Conservation (phyloP, 2,888 invertebrate species). For the Papilio gigon region DNA sequence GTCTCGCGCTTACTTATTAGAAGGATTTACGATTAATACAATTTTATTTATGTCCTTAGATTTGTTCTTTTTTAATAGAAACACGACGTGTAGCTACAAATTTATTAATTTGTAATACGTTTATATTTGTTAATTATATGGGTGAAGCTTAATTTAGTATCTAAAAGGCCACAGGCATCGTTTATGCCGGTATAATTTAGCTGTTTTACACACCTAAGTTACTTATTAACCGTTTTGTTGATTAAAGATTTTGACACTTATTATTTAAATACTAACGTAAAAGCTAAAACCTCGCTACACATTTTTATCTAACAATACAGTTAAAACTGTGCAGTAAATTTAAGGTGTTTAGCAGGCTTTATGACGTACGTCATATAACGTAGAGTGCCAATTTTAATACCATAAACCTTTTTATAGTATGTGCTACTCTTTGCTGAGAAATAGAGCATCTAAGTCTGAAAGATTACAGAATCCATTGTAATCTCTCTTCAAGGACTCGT, state of each 20-base stretch:
- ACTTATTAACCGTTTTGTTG: neutral
- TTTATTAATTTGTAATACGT: conserved; percentile 77
- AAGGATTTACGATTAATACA: conserved; percentile 74
- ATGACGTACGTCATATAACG: too few relatives aligned
- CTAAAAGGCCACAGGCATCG: conserved; percentile 58
- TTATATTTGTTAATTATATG: conserved; percentile 72
- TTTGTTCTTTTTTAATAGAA: conserved; percentile 73
- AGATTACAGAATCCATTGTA: too few relatives aligned
- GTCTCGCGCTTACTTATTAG: conserved; percentile 72
- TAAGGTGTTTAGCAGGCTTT: too few relatives aligned
- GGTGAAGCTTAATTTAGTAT: conserved; percentile 64
- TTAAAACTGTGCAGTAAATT: too few relatives aligned
- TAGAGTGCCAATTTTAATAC: too few relatives aligned
- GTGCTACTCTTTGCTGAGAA: neutral
- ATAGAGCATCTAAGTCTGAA: neutral
- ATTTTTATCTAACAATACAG: too few relatives aligned
- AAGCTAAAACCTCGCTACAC: neutral
- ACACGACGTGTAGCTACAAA: conserved; percentile 72
- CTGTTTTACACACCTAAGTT: conserved; percentile 48
- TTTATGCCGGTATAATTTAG: conserved; percentile 58
- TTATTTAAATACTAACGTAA: neutral
- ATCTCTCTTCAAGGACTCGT: too few relatives aligned
- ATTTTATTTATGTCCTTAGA: conserved; percentile 64
- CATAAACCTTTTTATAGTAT: too few relatives aligned
- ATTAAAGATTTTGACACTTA: conserved; percentile 21